Conservation (phyloP, 2,888 invertebrate genomes). For the Neocrepidodera transversa region DNA sequence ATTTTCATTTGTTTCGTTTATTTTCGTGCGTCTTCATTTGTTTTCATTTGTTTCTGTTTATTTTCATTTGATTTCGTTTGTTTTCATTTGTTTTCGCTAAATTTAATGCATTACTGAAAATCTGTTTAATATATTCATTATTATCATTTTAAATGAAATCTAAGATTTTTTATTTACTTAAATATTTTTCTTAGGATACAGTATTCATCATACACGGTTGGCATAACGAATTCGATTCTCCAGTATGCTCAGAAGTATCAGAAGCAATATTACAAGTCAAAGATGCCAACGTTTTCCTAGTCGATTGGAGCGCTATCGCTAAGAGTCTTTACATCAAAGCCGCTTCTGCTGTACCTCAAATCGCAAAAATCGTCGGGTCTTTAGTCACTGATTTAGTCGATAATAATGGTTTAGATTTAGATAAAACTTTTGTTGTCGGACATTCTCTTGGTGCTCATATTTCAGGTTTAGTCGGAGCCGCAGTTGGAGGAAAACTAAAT, state of each 20-base stretch:
- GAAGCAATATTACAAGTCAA: conserved; percentile 42
- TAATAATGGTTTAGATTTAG: conserved; percentile 38
- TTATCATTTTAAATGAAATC: too few relatives aligned
- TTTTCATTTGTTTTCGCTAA: too few relatives aligned
- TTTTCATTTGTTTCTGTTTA: too few relatives aligned
- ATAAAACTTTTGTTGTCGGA: conserved; percentile 45
- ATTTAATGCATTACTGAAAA: too few relatives aligned
- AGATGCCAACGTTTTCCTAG: conserved; percentile 53
- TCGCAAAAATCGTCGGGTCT: conserved; percentile 44
- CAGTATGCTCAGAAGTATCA: conserved; percentile 41
- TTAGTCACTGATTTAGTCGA: conserved; percentile 32
- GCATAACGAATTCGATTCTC: conserved; percentile 47
- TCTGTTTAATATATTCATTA: too few relatives aligned
- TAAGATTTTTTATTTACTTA: too few relatives aligned
- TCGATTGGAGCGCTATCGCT: conserved; percentile 49
- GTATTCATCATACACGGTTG: conserved; percentile 54
- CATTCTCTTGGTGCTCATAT: conserved; percentile 54
- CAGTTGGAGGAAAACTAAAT: conserved; percentile 19
- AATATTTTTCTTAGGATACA: conserved; percentile 37
- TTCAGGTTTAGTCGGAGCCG: conserved; percentile 45
- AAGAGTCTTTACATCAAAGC: conserved; percentile 32
- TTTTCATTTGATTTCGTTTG: too few relatives aligned
- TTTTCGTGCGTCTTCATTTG: too few relatives aligned
- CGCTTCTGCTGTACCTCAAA: conserved; percentile 38
- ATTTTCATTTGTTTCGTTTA: too few relatives aligned